Conservation (phyloP, 2,888 invertebrate species). For the Notocelia uddmanniana region DNA sequence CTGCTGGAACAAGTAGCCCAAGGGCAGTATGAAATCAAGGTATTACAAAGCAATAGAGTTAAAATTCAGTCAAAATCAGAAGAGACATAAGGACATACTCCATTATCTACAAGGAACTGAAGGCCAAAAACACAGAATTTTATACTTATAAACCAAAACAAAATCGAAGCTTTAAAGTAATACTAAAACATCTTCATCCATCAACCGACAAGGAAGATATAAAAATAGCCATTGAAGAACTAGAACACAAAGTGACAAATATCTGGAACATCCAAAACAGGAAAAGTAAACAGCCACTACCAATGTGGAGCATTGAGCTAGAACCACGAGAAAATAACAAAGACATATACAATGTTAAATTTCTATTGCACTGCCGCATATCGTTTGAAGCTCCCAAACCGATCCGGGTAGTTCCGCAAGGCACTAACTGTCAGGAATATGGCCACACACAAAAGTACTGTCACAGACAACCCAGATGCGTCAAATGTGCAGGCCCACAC, state of each 20-base stretch:
- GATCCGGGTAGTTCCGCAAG: no score
- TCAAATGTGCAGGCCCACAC: no score
- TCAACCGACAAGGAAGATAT: neutral
- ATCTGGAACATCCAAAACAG: neutral
- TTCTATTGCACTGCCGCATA: no score
- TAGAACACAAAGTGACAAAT: neutral
- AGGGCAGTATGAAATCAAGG: neutral
- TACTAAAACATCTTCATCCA: neutral
- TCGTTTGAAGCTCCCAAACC: no score
- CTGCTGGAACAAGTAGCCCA: neutral
- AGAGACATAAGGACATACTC: no score
- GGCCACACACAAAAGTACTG: no score
- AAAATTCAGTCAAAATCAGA: constrained; percentile 3
- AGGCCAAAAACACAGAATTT: neutral
- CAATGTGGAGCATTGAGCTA: neutral
- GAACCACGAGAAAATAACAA: neutral
- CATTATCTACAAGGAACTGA: neutral
- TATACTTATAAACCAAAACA: constrained; percentile 2
- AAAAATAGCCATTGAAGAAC: neutral
- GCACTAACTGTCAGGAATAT: no score
- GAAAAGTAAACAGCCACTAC: neutral
- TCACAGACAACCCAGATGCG: no score
- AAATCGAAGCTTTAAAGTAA: neutral
- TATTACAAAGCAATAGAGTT: neutral
- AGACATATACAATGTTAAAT: neutral